Percentiles rank a stretch among this genome's conserved stretches.
Conservation (phyloP, 2,888 invertebrate genomes). For the Litoditis marina region DNA sequence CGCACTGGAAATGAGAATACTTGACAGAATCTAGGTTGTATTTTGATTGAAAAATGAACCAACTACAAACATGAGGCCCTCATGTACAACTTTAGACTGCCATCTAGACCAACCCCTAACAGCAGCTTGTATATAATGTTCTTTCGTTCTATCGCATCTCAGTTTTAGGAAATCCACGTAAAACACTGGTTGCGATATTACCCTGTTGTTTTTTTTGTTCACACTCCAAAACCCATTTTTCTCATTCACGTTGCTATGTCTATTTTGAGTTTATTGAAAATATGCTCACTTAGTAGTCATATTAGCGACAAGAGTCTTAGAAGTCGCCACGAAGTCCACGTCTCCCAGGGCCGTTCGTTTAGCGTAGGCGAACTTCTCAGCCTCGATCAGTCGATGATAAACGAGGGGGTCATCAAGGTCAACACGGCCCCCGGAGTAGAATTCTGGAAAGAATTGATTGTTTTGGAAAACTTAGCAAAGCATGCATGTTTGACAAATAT, state of each 20-base stretch:
- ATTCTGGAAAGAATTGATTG: slow-evolving; percentile 31
- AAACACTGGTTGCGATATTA: too few relatives aligned
- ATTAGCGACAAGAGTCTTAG: slow-evolving; percentile 71
- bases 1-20: slow-evolving; percentile 28
- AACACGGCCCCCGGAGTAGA: slow-evolving; percentile 46
- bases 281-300: slow-evolving; percentile 68
- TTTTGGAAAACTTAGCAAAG: not conserved
- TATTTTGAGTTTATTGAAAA: too few relatives aligned
- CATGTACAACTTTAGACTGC: too few relatives aligned
- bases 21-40: not conserved
- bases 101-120: too few relatives aligned
- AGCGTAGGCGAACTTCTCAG: slow-evolving; percentile 87
- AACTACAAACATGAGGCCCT: too few relatives aligned
- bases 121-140: too few relatives aligned
- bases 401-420: slow-evolving; percentile 65
- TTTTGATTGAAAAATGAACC: too few relatives aligned
- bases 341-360: slow-evolving; percentile 69
- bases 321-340: slow-evolving; percentile 71
- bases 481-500: not conserved
- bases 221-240: too few relatives aligned
- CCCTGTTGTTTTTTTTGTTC: too few relatives aligned
- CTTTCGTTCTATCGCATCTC: too few relatives aligned
- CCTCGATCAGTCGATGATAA: slow-evolving; percentile 81
- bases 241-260: too few relatives aligned
- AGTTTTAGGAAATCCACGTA: too few relatives aligned